Evolutionary conservation across 2,113 vertebrate species (phyloP), one percentile per base, ranked within the genome.

Genomic region (Syngnathus floridae): DNA sequence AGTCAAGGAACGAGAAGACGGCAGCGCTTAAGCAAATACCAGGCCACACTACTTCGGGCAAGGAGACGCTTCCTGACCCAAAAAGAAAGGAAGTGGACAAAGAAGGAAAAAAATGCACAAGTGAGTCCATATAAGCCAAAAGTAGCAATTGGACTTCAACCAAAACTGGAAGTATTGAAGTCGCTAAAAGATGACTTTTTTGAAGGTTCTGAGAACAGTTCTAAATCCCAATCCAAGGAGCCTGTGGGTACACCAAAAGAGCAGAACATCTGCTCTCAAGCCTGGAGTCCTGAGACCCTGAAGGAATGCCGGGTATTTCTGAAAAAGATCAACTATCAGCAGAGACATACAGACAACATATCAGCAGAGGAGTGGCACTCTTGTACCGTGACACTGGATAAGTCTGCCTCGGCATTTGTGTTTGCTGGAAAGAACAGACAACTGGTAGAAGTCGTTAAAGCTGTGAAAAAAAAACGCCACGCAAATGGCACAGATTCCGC

Each of bases 251-350:
- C 83, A 83, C 62, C 65, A 58, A 86, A 88, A 76, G 91, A 91
- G 84, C 82, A 85, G 64, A 91, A 86, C 75, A 67, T 91, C 37
- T 89, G 85, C 88, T 89, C 90, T 70, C 92, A 88, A 86, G 87
- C 91, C 55, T 95, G 93, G 93, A 94, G 87, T 86, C 83, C 91
- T 65, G 92, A 93, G 88, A 91, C 85, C 22, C 91, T 99, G 80
- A 95, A 93, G 88, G 94, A 98, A 69, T 98, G 95, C 79, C 92
- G 94, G 59, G 96, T 98, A 87, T 99, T 96, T 91, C 86, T 98
- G 77, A 95, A 91, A 80, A 98, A 98, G 87, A 92, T 97, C 77
- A 94, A 93, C 83, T 92, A 91, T 68, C 88, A 31, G 26, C 26
- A 31, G 3, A 31, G 26, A 31, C 26, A 31, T 31, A 31, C 93